Evolutionary conservation across 1,140 invertebrate genomes (phyloP), one percentile per base, ranked within the genome.

Genomic region (Leptinotarsa lineolata): DNA sequence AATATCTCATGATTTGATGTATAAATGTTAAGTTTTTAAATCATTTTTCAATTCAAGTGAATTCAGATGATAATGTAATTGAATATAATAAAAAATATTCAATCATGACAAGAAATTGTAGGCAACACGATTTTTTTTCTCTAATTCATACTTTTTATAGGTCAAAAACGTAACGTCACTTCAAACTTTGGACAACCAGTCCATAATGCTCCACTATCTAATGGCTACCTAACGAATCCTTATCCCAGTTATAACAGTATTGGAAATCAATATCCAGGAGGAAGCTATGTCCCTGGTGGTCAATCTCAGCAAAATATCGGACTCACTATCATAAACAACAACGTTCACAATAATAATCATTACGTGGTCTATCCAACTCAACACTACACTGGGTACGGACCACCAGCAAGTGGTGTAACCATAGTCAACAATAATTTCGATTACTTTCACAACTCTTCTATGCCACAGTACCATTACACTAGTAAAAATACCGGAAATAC

Each of bases 401-500:
- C 65, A n/a, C 65, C 65, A 67, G 65, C 65, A n/a, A 24, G 18
- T 39, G 65, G 65, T 39, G 20, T 67, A 39, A 67, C 22, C 24
- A 24, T 67, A 16, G 39, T 67, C 5, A 45, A 67, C 20, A 39
- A 44, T 44, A 22, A 67, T 15, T n/a, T n/a, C 16, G 16, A 18
- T 13, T n/a, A 22, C 20, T 16, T 4, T n/a, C 18, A 18, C 18
- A 39, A 16, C 16, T 39, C 24, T 39, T 64, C 60, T 45, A 18
- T 18, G 65, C 72, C 39, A 61, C 44, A 8, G 15, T 67, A 67
- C 4, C 65, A 67, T n/a, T 80, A 80, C 54, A 30, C 71, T 11
- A 48, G 60, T 13, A 67, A 48, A 8, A 74, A 78, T n/a, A 70
- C 74, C 13, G 78, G 78, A 20, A 78, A 77, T 76, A 76, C 77